Base-by-base conservation (phyloP, 2,888 invertebrate species). In the Nesidiocoris tenuis region DNA sequence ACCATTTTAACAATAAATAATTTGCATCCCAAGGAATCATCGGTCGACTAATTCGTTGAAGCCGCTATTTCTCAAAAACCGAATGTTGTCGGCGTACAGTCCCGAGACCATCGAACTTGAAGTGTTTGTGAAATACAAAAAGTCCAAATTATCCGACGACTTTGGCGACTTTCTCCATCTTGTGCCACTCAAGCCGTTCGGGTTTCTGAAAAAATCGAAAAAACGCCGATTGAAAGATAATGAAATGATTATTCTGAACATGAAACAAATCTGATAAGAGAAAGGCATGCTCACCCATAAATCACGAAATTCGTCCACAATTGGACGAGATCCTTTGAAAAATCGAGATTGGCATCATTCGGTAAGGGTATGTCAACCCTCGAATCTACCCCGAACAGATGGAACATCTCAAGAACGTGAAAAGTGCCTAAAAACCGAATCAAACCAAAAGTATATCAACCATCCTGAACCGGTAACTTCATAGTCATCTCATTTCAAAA, bases 341-440 rank as follows among this genome's bases (percentile, higher is more conserved):
- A 61, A 25, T 57, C 18, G 16, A 75, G 65, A 57, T 77, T 68
- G 3, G 19, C 18, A 64, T 70, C 70, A 25, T 56, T 56, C n/a
- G 70, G 55, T 12, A 39, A 12, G 7, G 70, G 23, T 19, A 18
- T 12, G 39, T 56, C 19, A 2, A 59, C 19, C 19, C 21, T 24
- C 24, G 54, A 24, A 19, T 70, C 70, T 1, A 39, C 0, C 19
- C 67, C 65, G 67, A 65, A 78, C 54, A 77, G 25, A 23, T 63
- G 39, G 18, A 78, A 63, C 12, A 75, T n/a, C 61, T 78, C 78
- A 54, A 77, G 76, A 5, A 64, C 61, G 61, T 78, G 78, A 17
- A 74, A 67, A 23, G 76, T 74, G 5, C 78, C 78, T 78, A 61
- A 17, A 67, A 61, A 24, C 55, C 21, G 59, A 0, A 59, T 59